Evolutionary conservation across 2,797 vertebrate genomes (phyloP).

Genomic region (Poeciliopsis infans): DNA sequence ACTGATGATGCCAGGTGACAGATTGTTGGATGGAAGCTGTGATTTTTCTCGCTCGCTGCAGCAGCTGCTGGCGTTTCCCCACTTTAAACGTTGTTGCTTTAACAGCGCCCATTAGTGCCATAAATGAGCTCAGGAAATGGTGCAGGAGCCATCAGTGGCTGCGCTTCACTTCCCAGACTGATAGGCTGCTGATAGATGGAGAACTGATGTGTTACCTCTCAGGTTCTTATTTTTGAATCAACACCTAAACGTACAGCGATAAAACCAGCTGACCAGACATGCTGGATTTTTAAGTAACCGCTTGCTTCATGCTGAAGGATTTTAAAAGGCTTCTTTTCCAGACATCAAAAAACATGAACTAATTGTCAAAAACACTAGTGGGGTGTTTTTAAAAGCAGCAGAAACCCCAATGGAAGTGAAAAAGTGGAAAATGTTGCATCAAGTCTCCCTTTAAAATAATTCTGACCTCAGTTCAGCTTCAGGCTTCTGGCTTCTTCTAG

Average conservation of each 20-base stretch:
- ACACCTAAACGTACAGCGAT: too few species aligned
- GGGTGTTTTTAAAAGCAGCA: too few species aligned
- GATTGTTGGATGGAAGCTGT: constrained; percentile 14
- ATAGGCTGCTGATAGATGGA: background rate
- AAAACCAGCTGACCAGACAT: too few species aligned
- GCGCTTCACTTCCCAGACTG: background rate
- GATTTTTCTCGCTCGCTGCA: constrained; percentile 19
- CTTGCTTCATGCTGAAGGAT: too few species aligned
- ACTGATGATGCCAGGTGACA: constrained; percentile 33
- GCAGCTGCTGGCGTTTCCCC: constrained; percentile 33
- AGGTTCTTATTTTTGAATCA: background rate
- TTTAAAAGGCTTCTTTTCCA: too few species aligned
- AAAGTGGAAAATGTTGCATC: too few species aligned
- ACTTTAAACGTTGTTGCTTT: background rate
- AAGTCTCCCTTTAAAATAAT: background rate
- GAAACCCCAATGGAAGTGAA: too few species aligned
- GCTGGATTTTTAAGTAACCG: too few species aligned
- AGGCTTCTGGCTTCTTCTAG: constrained; percentile 11
- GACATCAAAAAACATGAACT: too few species aligned
- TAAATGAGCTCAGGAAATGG: background rate
- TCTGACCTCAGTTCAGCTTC: constrained; percentile 22
- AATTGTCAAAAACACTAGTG: too few species aligned
- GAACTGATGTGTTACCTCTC: background rate
- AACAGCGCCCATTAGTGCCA: background rate
- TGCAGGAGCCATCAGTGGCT: background rate